These are phyloP conservation scores for Nibea coibor DNA, from an alignment of 2,113 vertebrate species.

Conservation along the genomic window DNA sequence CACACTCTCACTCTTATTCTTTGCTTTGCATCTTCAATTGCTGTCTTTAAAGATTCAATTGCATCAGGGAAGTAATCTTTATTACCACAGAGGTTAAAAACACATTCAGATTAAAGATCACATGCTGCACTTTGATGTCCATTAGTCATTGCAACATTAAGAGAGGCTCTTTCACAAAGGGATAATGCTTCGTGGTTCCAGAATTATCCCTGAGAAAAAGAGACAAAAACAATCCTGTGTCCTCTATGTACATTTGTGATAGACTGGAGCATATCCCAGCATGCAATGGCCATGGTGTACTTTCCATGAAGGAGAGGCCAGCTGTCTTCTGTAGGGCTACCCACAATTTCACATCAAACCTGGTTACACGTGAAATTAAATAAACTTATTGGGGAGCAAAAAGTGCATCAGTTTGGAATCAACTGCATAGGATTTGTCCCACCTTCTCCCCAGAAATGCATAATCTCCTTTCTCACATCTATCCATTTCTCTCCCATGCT, in stretches of 20 bases:
- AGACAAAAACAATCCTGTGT: too few species aligned
- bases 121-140: background rate
- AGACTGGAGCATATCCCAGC: background rate
- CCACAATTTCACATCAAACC: background rate
- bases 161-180: background rate
- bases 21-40: background rate
- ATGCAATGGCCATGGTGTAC: background rate
- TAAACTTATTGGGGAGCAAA: background rate
- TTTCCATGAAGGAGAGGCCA: background rate
- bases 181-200: background rate
- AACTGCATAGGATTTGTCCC: background rate
- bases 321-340: background rate
- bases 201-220: too few species aligned
- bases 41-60: background rate
- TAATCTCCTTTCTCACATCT: constrained; percentile 23
- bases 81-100: constrained; percentile 8
- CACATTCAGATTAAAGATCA: background rate
- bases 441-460: constrained; percentile 15
- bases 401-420: background rate
- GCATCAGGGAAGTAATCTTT: background rate
- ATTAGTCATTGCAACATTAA: background rate
- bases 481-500: constrained; percentile 34
- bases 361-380: background rate
- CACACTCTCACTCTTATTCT: constrained; percentile 1
- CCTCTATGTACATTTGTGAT: too few species aligned